A percentile compares a stretch with the other conserved stretches of the same genome.
Conservation (phyloP, 2,113 vertebrate genomes). For the Caretta caretta region DNA sequence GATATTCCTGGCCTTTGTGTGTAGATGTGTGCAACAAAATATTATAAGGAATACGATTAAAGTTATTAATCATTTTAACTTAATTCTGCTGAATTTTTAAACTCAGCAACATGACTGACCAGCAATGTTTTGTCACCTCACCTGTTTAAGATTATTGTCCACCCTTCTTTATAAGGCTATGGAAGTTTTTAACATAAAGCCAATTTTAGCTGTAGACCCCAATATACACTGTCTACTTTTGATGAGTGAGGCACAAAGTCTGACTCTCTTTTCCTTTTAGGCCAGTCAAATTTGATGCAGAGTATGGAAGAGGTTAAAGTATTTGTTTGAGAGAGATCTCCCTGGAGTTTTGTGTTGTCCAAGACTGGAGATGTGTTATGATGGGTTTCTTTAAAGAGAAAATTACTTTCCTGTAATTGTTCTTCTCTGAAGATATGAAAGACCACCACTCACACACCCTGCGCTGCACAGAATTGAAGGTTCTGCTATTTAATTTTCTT, state of each 20-base stretch:
- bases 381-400: not conserved
- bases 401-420: accelerated
- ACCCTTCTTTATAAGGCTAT: not conserved
- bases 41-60: not conserved
- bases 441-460: not conserved
- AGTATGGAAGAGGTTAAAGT: not conserved
- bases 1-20: not conserved
- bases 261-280: not conserved
- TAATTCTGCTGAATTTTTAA: not conserved
- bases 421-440: not conserved
- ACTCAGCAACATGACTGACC: not conserved
- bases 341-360: not conserved
- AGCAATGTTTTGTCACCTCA: not conserved
- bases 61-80: not conserved
- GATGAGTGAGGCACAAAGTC: not conserved
- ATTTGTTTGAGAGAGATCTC: not conserved
- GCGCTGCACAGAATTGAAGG: not conserved
- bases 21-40: not conserved
- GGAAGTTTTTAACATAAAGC: not conserved
- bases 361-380: accelerated
- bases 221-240: not conserved
- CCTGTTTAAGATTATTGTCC: not conserved
- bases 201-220: not conserved
- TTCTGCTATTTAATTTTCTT: not conserved
- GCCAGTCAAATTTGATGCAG: not conserved